A percentile compares a stretch with the other conserved stretches of the same genome.
Evolutionary conservation across 1,140 invertebrate genomes (phyloP).

Genomic region (Antheraea pernyi): DNA sequence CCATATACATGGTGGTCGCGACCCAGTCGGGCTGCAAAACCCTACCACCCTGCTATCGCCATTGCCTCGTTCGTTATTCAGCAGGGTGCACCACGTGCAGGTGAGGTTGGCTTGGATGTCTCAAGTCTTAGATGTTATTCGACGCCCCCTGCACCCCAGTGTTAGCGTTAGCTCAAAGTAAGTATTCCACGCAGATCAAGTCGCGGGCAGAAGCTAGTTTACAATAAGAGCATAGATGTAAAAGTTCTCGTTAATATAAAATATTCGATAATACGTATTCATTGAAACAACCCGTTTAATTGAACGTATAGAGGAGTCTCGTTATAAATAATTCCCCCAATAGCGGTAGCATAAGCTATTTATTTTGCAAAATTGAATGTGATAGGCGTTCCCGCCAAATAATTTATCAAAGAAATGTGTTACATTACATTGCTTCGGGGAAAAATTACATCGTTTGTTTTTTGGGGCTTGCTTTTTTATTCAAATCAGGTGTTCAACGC

Average conservation of each 20-base stretch:
- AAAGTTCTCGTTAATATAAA: not conserved
- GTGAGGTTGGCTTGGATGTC: too few relatives aligned
- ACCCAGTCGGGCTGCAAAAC: too few relatives aligned
- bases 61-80: too few relatives aligned
- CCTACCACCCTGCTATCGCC: too few relatives aligned
- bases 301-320: not conserved
- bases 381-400: constrained; percentile 34
- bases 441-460: constrained; percentile 41
- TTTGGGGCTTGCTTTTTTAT: constrained; percentile 19
- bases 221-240: not conserved
- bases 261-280: not conserved
- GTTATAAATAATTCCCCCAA: constrained; percentile 35
- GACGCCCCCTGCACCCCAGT: too few relatives aligned
- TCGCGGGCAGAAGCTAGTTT: too few relatives aligned
- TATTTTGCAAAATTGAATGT: constrained; percentile 39
- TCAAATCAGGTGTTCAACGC: constrained; percentile 18
- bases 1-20: too few relatives aligned
- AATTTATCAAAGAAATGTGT: constrained; percentile 46
- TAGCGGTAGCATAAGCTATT: constrained; percentile 41
- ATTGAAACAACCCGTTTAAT: not conserved
- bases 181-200: too few relatives aligned
- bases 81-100: too few relatives aligned
- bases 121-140: too few relatives aligned
- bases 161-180: too few relatives aligned
- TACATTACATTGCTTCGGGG: constrained; percentile 35